Evolutionary conservation across 2,797 vertebrate genomes (phyloP), one percentile per base, ranked within the genome.

Genomic region (Rhadinocentrus ornatus): DNA sequence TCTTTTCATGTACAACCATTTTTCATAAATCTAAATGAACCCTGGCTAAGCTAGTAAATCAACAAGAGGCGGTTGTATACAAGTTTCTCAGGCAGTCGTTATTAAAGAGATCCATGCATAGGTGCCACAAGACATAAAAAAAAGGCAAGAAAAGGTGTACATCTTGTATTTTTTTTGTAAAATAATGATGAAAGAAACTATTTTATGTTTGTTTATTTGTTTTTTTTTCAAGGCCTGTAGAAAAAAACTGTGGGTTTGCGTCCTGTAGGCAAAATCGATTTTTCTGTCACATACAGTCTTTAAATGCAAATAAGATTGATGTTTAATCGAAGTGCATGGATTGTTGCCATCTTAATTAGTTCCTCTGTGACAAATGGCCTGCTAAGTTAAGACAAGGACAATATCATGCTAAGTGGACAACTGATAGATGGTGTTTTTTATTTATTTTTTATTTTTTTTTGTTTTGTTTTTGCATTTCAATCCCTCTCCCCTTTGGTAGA

Each of bases 301-400:
- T 44, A 74, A 54, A 85, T 69, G 72, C 71, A 64, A 84, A 75
- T 77, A 64, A 44, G 35, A 79, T 80, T 72, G 75, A 85, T 72
- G 73, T 70, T 69, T 59, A 80, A 66, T 37, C 46, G 75, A 71
- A 74, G 69, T 26, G 70, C 46, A 60, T 53, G 29, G 68, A 69
- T 8, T 13, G 63, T 72, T 61, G 71, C 64, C 50, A 69, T 78
- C 78, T 78, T 91, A 87, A 91, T 91, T 84, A 90, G 86, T 68
- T 90, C 85, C 84, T 86, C 55, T 78, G 87, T 83, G 87, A 84
- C 76, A 79, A 76, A 77, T 66, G 69, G 65, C 57, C 67, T 64
- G 62, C 85, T 85, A 76, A 63, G 37, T 27, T 53, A 53, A 71
- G 76, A 85, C 41, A 46, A 84, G 75, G 39, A 86, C 77, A 74